Conservation (phyloP, 2,113 vertebrate genomes). For the Octodon degus region DNA sequence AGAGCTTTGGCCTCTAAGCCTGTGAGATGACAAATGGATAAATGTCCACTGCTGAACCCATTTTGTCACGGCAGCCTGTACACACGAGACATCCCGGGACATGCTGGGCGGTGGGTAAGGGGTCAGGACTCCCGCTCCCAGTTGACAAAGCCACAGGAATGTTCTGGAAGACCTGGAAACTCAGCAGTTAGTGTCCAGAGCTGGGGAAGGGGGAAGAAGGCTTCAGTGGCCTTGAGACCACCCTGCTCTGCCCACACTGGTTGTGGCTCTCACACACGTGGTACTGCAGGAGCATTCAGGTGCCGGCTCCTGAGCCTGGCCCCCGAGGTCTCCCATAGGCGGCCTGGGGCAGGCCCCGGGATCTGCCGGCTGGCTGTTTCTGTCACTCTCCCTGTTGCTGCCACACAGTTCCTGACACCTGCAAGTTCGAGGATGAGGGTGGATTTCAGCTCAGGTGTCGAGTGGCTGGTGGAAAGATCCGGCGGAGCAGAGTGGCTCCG, state of each 20-base stretch:
- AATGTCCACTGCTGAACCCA: background rate
- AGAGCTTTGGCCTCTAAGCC: background rate
- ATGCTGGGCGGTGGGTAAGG: too few relatives aligned
- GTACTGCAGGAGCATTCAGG: background rate
- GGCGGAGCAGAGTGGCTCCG: background rate
- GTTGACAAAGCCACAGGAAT: background rate
- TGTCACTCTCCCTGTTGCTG: background rate
- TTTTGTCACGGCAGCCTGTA: background rate
- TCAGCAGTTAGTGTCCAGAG: background rate
- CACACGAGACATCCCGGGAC: background rate
- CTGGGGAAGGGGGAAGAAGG: background rate
- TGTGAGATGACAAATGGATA: background rate
- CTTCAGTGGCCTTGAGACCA: too few relatives aligned
- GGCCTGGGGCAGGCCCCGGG: background rate
- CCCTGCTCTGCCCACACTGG: too few relatives aligned
- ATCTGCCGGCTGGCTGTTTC: background rate
- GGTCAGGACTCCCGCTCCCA: background rate
- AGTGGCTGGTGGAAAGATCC: background rate
- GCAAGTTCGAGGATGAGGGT: background rate
- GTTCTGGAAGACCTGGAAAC: background rate
- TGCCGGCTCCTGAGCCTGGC: background rate
- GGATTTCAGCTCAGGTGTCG: background rate
- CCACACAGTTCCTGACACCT: background rate
- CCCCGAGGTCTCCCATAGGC: too few relatives aligned
- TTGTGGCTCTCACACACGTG: background rate